Evolutionary conservation across 2,888 invertebrate species (phyloP).

Genomic region (Limnephilus rhombicus): DNA sequence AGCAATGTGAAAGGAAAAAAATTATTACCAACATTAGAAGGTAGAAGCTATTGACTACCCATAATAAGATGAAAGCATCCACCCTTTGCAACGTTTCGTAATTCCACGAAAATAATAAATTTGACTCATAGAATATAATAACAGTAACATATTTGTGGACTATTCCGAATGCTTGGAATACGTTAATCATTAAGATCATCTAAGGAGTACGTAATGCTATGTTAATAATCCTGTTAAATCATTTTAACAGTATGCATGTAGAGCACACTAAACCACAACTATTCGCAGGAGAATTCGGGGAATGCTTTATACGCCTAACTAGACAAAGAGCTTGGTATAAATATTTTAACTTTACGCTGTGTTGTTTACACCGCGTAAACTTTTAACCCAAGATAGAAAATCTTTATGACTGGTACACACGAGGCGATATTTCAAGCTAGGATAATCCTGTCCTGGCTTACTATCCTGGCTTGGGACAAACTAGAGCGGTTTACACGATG

Average conservation of each 20-base stretch:
- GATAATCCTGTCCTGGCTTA: no score
- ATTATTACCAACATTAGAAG: no score
- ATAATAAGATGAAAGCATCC: no score
- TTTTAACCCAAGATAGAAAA: no score
- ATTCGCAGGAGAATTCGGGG: constrained; percentile 8
- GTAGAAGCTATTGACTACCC: no score
- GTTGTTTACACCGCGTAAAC: neutral
- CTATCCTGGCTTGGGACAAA: no score
- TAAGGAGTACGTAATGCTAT: neutral
- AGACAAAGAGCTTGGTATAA: neutral
- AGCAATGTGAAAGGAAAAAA: no score
- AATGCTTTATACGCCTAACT: constrained; percentile 7
- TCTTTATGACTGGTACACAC: no score
- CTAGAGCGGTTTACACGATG: no score
- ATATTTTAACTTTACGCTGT: neutral
- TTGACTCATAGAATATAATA: neutral
- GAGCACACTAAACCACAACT: neutral
- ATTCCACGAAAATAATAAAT: no score
- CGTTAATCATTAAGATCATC: neutral
- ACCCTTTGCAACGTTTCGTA: no score
- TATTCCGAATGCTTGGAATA: neutral
- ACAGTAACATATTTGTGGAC: neutral
- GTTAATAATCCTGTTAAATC: neutral
- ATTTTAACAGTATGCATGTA: neutral
- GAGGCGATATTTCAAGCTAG: no score